Conservation (phyloP, 2,113 vertebrate genomes). For the Myiozetetes cayanensis region DNA sequence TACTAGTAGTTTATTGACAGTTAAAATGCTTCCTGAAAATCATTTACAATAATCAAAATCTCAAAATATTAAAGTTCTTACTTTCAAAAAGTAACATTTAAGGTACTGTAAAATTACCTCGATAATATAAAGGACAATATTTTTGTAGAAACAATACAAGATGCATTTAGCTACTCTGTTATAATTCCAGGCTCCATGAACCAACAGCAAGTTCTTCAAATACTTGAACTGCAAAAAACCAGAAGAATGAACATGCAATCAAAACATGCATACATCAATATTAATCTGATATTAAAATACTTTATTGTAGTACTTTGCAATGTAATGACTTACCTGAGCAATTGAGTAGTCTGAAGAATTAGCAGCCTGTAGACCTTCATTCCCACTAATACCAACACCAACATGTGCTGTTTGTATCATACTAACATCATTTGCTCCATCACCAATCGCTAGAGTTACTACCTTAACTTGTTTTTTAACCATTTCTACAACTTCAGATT, state of each 20-base stretch:
- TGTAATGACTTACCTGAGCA: conserved; percentile 82
- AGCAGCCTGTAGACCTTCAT: conserved; percentile 95
- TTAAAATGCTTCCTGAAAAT: background rate
- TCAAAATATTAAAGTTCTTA: background rate
- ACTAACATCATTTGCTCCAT: conserved; percentile 96
- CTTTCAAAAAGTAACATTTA: background rate
- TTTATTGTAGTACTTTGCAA: background rate
- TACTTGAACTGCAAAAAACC: conserved; percentile 90
- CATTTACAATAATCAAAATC: background rate
- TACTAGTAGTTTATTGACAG: background rate
- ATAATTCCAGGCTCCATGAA: conserved; percentile 99
- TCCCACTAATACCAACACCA: conserved; percentile 95
- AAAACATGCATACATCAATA: background rate
- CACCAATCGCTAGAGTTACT: conserved; percentile 94
- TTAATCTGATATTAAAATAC: background rate
- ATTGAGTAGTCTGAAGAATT: conserved; percentile 99
- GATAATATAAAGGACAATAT: conserved; percentile 98
- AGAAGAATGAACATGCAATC: conserved; percentile 7
- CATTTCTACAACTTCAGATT: conserved; percentile 99
- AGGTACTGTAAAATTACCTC: conserved; percentile 80
- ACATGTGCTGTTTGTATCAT: conserved; percentile 99
- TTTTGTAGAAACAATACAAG: conserved; percentile 99
- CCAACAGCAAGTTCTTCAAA: conserved; percentile 95
- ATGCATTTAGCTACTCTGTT: conserved; percentile 98
- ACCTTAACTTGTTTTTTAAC: conserved; percentile 98